Evolutionary conservation across 2,888 invertebrate species (phyloP), one percentile per base, ranked within the genome.

Genomic region (Trachelus stipa): DNA sequence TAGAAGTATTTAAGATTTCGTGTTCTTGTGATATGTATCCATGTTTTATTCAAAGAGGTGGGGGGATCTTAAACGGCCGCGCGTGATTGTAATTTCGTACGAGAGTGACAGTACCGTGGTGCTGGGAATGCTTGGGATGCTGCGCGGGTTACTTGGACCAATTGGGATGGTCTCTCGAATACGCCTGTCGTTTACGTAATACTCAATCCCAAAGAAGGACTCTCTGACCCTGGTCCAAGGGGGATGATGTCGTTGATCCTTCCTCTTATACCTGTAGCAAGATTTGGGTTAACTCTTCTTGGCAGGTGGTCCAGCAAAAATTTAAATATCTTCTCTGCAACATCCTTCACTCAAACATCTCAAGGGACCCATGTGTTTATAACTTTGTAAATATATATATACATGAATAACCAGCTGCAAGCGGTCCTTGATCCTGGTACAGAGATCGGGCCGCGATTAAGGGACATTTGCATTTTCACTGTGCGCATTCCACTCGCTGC

Each of bases 401-500:
- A 37, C 37, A 12, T 12, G 35, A 68, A 73, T 68, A 73, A 73
- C 30, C 23, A 37, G 34, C 33, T n/a, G 34, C 68, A 34, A 40
- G 34, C 34, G 68, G 77, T 77, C 79, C 79, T 81, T 80, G 79
- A 81, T 83, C 82, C 73, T 77, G 79, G 69, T 77, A 37, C 71
- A 69, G 68, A 74, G 74, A 77, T 78, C 71, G 35, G 35, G 37
- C 40, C 73, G 12, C 71, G 78, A 80, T 77, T 77, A 77, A 77
- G 73, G 69, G 33, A 23, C 74, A 74, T 81, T 80, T 74, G 77
- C 77, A 79, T 82, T 84, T 84, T 76, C 81, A 75, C 74, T 71
- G 73, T 34, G 40, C 73, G 73, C 81, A 80, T 80, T 75, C 81
- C 79, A n/a, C 15, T 23, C 68, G 30, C 37, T 33, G 34, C 33